Base-by-base conservation (phyloP, 2,113 vertebrate genomes). In the Crotalus horridus region DNA sequence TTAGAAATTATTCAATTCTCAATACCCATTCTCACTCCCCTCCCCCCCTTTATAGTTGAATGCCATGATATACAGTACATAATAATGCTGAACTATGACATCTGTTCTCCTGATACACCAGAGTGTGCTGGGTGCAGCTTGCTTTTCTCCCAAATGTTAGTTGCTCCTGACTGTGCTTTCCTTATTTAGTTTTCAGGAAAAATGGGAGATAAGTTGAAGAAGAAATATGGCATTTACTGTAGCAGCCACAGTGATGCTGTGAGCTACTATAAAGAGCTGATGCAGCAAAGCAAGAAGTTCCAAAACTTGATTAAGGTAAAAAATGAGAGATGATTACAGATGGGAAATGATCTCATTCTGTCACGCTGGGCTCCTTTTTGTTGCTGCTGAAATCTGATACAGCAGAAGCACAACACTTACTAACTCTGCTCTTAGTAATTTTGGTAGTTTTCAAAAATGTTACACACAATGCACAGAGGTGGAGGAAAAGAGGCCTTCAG, bases 251-350 rank as follows among this genome's bases (percentile, higher is more conserved):
- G 97, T 0, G 99, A 99, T 93, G 99, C 99, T 0, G 98, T 99
- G 91, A 96, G 95, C 96, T 98, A 98, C 94, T 99, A 99, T 94
- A 99, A 99, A 96, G 98, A 99, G 89, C 97, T 99, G 91, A 94
- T 98, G 94, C 99, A 99, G 93, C 99, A 98, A 96, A 99, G 98
- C 97, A 99, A 99, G 96, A 99, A 99, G 95, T 99, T 99, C 94
- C 99, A 99, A 87, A 99, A 97, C 95, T 96, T 99, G 96, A 99
- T 99, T 93, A 98, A 98, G 98, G 99, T 99, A 97, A 97, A 95
- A 69, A 6, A 5, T 1, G 2, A 15, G 12, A 3, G 46, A 17
- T 48, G 46, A 2, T 12, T 0, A 1, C 5, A 39, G 6, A 17
- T 23, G n/a, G 90, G 69, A 43, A 59, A n/a, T 39, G 39, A 56